Percentiles rank a stretch among this genome's conserved stretches.
These are phyloP conservation scores for Abrostola triplasia DNA, from an alignment of 2,888 invertebrate species.

Conservation along the genomic window DNA sequence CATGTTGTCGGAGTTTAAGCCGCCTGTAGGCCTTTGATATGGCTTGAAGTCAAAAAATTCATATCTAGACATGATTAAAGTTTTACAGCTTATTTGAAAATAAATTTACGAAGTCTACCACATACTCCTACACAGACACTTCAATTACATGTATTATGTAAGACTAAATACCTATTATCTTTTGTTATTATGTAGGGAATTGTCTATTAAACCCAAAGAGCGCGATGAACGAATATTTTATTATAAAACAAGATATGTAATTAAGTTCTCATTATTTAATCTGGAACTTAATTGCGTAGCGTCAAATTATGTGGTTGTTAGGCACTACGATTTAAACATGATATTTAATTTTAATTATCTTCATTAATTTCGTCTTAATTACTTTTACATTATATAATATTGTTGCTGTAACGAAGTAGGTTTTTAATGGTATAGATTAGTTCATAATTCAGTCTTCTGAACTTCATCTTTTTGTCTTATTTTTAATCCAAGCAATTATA, in stretches of 20 bases:
- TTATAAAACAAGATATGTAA: conserved; percentile 10
- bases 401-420: not conserved
- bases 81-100: too few species aligned
- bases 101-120: too few species aligned
- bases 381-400: conserved; percentile 9
- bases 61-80: too few species aligned
- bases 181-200: not conserved
- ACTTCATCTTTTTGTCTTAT: too few species aligned
- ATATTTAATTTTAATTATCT: not conserved
- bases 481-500: too few species aligned
- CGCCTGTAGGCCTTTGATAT: too few species aligned
- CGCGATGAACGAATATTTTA: conserved; percentile 6
- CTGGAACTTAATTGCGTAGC: conserved; percentile 11
- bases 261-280: conserved; percentile 9
- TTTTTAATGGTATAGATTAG: too few species aligned
- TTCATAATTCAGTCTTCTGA: too few species aligned
- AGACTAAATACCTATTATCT: not conserved
- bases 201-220: conserved; percentile 2
- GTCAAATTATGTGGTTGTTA: conserved; percentile 21
- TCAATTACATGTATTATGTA: not conserved
- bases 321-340: not conserved
- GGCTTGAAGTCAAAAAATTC: too few species aligned
- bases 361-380: conserved; percentile 10
- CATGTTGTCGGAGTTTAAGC: too few species aligned
- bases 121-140: not conserved